These are phyloP conservation scores for Lytechinus pictus DNA, from an alignment of 35 echinoderm and acorn worm species.

Conservation along the genomic window DNA sequence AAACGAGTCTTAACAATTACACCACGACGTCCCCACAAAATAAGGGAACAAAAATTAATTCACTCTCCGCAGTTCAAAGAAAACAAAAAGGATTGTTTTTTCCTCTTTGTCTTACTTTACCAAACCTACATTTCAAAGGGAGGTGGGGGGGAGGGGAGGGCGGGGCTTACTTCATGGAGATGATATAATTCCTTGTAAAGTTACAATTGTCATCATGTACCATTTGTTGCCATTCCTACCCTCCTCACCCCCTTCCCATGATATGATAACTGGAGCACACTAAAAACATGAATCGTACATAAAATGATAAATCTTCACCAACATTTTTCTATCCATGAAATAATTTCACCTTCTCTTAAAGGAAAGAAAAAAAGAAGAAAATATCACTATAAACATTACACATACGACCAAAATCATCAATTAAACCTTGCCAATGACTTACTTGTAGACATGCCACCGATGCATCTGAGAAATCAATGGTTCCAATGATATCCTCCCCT, in stretches of 20 bases:
- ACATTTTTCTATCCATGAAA: too few species aligned
- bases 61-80: not conserved
- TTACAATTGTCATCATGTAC: not conserved
- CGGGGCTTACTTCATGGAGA: not conserved
- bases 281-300: too few species aligned
- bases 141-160: too few species aligned
- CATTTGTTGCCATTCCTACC: not conserved
- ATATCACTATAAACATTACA: not conserved
- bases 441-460: constrained; percentile 94
- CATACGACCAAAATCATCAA: not conserved
- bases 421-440: not conserved
- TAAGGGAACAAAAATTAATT: not conserved
- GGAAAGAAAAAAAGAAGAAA: not conserved
- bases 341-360: not conserved
- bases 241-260: not conserved
- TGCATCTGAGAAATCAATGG: constrained; percentile 88
- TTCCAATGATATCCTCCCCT: constrained; percentile 96
- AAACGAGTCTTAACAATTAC: not conserved
- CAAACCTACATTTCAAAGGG: not conserved
- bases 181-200: not conserved
- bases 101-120: not conserved
- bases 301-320: too few species aligned
- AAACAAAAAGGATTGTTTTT: not conserved
- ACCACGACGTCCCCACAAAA: not conserved
- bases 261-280: not conserved